Conservation (phyloP, 2,113 vertebrate genomes). For the Thunnus thynnus region DNA sequence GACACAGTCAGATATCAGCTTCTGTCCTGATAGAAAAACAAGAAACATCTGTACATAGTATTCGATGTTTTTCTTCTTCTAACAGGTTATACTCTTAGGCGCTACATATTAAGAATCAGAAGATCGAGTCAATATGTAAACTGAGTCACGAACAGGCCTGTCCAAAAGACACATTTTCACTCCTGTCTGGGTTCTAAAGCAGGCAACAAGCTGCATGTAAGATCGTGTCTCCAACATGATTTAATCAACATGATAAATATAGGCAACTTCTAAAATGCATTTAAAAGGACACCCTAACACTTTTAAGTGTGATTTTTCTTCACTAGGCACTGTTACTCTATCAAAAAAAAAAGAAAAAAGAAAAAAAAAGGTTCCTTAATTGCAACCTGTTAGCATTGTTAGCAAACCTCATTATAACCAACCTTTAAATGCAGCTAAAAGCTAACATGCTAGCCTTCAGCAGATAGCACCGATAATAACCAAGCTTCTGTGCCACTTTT, state of each 20-base stretch:
- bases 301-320: conserved; percentile 3
- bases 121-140: conserved; percentile 18
- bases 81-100: conserved; percentile 13
- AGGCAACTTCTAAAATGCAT: background rate
- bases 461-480: conserved; percentile 31
- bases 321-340: background rate
- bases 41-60: background rate
- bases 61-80: background rate
- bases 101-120: background rate
- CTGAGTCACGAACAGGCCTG: background rate
- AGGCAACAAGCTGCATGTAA: background rate
- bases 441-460: background rate
- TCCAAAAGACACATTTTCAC: background rate
- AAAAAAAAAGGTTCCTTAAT: conserved; percentile 4
- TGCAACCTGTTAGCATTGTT: conserved; percentile 8
- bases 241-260: background rate
- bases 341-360: background rate
- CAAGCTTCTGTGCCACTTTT: conserved; percentile 13
- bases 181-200: background rate
- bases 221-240: conserved; percentile 27
- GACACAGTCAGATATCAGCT: background rate
- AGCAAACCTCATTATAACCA: background rate
- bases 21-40: background rate
- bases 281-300: background rate
- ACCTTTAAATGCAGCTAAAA: background rate